Conservation (phyloP, 2,888 invertebrate species). For the Thyatira batis region DNA sequence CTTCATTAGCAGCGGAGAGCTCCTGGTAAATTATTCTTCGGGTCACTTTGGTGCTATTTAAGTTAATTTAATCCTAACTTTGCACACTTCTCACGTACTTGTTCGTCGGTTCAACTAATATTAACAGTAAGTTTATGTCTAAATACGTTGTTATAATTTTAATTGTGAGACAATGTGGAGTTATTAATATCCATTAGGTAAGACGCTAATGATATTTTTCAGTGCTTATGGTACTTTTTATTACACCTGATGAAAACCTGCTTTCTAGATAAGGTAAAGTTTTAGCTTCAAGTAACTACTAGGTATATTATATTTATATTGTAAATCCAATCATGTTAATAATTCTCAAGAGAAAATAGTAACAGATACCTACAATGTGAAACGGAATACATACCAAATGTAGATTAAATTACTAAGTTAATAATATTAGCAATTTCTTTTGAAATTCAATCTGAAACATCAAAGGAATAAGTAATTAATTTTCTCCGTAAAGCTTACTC, state of each 20-base stretch:
- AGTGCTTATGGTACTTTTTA: too few relatives aligned
- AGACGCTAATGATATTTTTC: too few relatives aligned
- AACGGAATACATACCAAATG: not conserved
- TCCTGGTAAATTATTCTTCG: conserved; percentile 75
- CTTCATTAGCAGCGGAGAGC: conserved; percentile 73
- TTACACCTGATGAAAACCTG: too few relatives aligned
- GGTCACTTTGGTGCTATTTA: conserved; percentile 78
- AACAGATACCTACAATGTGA: too few relatives aligned
- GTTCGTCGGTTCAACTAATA: conserved; percentile 37
- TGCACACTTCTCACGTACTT: conserved; percentile 62
- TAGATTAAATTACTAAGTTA: too few relatives aligned
- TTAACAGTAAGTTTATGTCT: conserved; percentile 36
- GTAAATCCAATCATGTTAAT: too few relatives aligned
- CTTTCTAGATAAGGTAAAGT: too few relatives aligned
- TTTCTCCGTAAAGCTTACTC: not conserved
- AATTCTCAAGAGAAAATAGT: too few relatives aligned
- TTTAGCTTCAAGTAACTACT: too few relatives aligned
- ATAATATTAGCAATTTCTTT: not conserved
- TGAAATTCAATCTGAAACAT: not conserved
- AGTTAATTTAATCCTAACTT: conserved; percentile 77
- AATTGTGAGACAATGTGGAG: not conserved
- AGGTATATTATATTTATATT: too few relatives aligned
- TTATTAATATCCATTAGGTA: not conserved
- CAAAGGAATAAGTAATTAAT: not conserved
- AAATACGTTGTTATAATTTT: conserved; percentile 14